Evolutionary conservation across 2,797 vertebrate genomes (phyloP), one percentile per base, ranked within the genome.

Genomic region (Perodicticus potto): DNA sequence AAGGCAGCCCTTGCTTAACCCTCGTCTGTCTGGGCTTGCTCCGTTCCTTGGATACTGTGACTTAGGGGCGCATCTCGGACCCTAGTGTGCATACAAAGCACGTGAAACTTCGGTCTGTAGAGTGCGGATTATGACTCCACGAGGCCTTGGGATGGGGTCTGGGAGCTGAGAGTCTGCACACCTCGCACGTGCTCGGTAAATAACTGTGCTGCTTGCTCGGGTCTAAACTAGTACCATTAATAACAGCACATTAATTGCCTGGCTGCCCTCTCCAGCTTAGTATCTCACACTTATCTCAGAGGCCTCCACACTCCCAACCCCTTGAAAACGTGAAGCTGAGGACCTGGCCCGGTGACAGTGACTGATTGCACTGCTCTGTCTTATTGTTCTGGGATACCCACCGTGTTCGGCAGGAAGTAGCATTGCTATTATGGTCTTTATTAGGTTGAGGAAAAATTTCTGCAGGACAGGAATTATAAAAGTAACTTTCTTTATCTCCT

Each of bases 91-190:
- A 65, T 25, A 7, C 29, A 89, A 55, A 57, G 90, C 37, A 76
- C 17, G 27, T 49, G 25, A 22, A 4, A 61, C 25, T 69, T 76
- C 32, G 13, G 7, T n/a, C 63, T 82, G 19, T 69, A 37, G 89
- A 67, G 73, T 77, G 45, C 7, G 34, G 23, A 40, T 63, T 34
- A 20, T 84, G 53, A 55, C 29, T 86, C 19, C 5, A 3, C 23
- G 27, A 55, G 20, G 10, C 11, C 25, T 57, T 16, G 2, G 4
- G n/a, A 7, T 0, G 3, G 20, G 11, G 4, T 5, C 11, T 3
- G 11, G n/a, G 25, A 29, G 10, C 23, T 53, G 22, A 53, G 45
- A 74, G 53, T 89, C n/a, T 74, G 2, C 5, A 10, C 22, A 17
- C 80, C 13, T 80, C 12, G 23, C 2, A 29, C 37, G 32, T 4